A percentile compares a stretch with the other conserved stretches of the same genome.
These are phyloP conservation scores for Apodemia duryi DNA, from an alignment of 2,888 invertebrate genomes.

Conservation along the genomic window DNA sequence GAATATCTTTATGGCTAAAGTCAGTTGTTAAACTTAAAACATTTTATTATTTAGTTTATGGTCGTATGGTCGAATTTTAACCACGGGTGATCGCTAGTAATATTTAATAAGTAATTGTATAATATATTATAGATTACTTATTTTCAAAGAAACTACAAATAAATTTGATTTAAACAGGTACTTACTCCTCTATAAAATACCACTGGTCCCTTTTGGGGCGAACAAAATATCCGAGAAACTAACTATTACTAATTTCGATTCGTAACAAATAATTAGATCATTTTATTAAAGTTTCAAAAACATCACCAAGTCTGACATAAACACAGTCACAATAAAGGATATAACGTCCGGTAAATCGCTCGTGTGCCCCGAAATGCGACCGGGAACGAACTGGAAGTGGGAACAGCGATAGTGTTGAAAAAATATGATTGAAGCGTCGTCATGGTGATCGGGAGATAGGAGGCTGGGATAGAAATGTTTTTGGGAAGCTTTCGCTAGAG, in stretches of 20 bases:
- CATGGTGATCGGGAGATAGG: conserved; percentile 34
- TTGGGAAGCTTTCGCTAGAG: not conserved
- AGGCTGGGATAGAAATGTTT: conserved; percentile 23
- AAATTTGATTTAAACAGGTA: not conserved
- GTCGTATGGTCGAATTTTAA: too few relatives aligned
- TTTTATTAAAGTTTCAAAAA: conserved; percentile 19
- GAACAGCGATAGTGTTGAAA: conserved; percentile 30
- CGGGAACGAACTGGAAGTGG: conserved; percentile 41
- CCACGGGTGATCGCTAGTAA: too few relatives aligned
- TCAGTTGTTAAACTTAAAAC: too few relatives aligned
- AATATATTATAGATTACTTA: too few relatives aligned
- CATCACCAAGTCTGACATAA: conserved; percentile 30
- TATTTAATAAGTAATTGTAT: too few relatives aligned
- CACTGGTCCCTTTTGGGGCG: not conserved
- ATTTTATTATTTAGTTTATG: too few relatives aligned
- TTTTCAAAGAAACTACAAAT: too few relatives aligned
- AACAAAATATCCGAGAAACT: not conserved
- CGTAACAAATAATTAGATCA: not conserved
- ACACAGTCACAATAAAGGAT: conserved; percentile 33
- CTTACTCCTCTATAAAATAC: not conserved
- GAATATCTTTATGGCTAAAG: too few relatives aligned
- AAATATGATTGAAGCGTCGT: conserved; percentile 29
- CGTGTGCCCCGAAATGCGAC: conserved; percentile 36
- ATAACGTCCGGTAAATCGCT: conserved; percentile 24
- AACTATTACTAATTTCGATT: not conserved